Evolutionary conservation across 2,113 vertebrate species (phyloP), one percentile per base, ranked within the genome.

Genomic region (Tupaia tana): DNA sequence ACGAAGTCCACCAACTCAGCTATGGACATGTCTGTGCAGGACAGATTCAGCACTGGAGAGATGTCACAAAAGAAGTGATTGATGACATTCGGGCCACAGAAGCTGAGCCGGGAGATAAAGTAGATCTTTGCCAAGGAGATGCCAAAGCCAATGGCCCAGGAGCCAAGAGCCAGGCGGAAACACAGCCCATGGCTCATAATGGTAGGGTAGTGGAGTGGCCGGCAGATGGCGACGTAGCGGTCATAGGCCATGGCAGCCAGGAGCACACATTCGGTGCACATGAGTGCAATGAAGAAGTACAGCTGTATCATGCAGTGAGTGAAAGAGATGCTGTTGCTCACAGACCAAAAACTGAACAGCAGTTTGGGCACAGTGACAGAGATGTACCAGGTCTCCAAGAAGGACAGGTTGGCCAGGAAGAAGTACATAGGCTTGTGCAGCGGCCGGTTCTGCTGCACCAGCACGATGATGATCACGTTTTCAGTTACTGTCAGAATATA

Each of bases 41-140:
- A 98, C 9, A 98, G 97, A 66, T 97, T 98, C 7, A 98, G 97
- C 0, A 98, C 95, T 1, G 98, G 98, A 43, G 97, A 98, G 80
- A 98, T 98, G 66, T 98, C 98, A 90, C 98, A 98, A 70, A 98
- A 98, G 93, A 98, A 98, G 78, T 98, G 98, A 52, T 98, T 97
- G 90, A 98, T 98, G 71, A 98, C 78, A 34, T 97, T 97, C 59
- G 98, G 97, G 6, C 98, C 97, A 77, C 98, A 98, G 92, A 98
- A 98, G 10, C 77, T 94, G 86, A 98, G 95, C 13, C 89, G 96
- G 14, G 97, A 98, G 75, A 98, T 98, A 66, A 98, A 98, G 78
- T 63, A 97, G 77, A 96, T 97, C 88, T 98, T 98, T 13, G 97
- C 95, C 75, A 98, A 77, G 58, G 98, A 98, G 91, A 97, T 96